Evolutionary conservation across 2,113 vertebrate species (phyloP).

Genomic region (Patagioenas fasciata): DNA sequence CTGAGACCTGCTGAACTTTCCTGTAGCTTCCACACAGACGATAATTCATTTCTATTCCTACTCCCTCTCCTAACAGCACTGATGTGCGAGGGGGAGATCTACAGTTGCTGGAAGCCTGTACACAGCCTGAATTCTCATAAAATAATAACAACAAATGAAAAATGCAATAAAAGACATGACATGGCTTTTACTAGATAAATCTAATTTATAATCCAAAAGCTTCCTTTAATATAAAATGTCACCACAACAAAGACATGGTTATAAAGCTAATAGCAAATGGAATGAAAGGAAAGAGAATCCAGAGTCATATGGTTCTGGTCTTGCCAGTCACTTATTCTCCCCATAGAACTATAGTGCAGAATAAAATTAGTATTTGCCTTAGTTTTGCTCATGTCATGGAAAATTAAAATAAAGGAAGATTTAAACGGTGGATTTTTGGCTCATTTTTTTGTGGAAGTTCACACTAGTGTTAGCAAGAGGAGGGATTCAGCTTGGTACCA

Average conservation of each 20-base stretch:
- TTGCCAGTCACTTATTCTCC: not conserved
- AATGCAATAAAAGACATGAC: conserved; percentile 56
- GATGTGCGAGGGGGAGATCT: not conserved
- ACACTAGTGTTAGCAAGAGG: not conserved
- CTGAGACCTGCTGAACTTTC: not conserved
- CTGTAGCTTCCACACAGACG: not conserved
- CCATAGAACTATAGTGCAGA: not conserved
- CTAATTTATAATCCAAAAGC: conserved; percentile 58
- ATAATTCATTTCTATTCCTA: conserved; percentile 4
- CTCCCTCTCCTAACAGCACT: not conserved
- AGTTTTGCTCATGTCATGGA: not conserved
- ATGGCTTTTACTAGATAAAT: conserved; percentile 55
- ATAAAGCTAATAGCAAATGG: conserved; percentile 15
- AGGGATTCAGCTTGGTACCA: not conserved
- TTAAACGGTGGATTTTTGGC: not conserved
- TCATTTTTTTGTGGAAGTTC: not conserved
- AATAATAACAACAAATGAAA: conserved; percentile 66
- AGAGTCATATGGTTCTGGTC: not conserved
- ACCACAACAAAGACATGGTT: not conserved
- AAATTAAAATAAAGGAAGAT: not conserved
- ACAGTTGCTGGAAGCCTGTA: conserved; percentile 14
- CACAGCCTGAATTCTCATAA: conserved; percentile 48
- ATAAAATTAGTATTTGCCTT: not conserved
- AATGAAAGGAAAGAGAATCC: not conserved
- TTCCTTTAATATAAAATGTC: conserved; percentile 57